phyloP scores from a whole-genome alignment of 2,113 vertebrate genomes.

The Dolichallabes microphthalmus region DNA sequence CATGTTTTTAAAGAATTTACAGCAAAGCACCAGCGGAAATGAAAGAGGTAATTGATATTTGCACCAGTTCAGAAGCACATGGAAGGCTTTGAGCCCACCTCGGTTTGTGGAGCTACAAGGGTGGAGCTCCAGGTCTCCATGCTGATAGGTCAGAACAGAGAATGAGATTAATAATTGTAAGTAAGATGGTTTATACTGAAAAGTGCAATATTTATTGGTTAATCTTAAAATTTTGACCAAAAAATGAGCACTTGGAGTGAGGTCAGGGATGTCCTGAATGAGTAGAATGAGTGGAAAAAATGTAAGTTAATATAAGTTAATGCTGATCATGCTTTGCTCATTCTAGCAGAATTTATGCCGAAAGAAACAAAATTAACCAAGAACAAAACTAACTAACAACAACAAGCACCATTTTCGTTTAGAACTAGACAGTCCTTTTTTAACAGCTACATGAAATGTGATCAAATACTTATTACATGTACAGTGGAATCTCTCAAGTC shows the following conservation, averaged over 20 bases:
- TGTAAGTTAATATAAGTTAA: not conserved
- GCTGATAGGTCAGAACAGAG: conserved; percentile 5
- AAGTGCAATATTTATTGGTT: not conserved
- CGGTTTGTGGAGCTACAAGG: conserved; percentile 3
- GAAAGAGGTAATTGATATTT: conserved; percentile 43
- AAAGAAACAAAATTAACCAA: not conserved
- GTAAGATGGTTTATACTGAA: not conserved
- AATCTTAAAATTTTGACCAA: not conserved
- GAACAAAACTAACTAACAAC: not conserved
- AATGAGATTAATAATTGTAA: not conserved
- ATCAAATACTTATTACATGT: conserved; percentile 23
- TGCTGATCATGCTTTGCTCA: conserved; percentile 16
- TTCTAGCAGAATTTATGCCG: not conserved
- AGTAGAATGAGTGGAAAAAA: too few relatives aligned
- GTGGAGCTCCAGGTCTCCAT: conserved; percentile 17
- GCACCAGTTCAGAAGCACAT: conserved; percentile 38
- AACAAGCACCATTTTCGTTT: not conserved
- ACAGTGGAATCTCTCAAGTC: conserved; percentile 14
- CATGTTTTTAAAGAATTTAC: not conserved
- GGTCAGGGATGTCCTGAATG: not conserved
- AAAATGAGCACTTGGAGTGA: not conserved
- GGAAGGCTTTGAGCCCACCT: not conserved
- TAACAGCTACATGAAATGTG: conserved; percentile 7
- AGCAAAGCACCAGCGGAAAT: conserved; percentile 36
- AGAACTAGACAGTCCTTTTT: conserved; percentile 6